These are phyloP conservation scores for Eurytoma californica DNA, from an alignment of 2,888 invertebrate genomes.

Conservation along the genomic window DNA sequence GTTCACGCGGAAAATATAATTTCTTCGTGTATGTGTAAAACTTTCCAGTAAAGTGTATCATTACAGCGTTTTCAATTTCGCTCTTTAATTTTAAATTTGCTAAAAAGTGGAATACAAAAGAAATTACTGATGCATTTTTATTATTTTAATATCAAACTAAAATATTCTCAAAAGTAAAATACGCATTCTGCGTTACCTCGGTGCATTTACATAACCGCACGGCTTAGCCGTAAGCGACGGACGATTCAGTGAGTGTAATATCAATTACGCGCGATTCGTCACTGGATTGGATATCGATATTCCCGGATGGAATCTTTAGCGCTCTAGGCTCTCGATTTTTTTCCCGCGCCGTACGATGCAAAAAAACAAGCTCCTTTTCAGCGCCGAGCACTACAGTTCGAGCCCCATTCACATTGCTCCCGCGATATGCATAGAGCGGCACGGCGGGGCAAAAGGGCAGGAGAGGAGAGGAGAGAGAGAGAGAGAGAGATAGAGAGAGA, in stretches of 20 bases:
- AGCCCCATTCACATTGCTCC: slow-evolving; percentile 13
- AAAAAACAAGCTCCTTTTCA: neutral
- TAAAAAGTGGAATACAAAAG: too few species aligned
- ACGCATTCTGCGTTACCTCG: too few species aligned
- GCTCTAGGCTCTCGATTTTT: neutral
- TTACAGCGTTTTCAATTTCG: too few species aligned
- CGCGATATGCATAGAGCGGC: neutral
- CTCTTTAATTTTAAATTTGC: too few species aligned
- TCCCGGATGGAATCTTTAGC: neutral
- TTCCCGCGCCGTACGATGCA: neutral
- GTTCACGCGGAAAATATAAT: too few species aligned
- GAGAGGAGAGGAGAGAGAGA: neutral
- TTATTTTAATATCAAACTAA: too few species aligned
- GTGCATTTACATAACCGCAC: too few species aligned
- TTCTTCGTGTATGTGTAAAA: too few species aligned
- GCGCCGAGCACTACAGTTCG: neutral
- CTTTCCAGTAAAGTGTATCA: too few species aligned
- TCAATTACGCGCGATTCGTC: neutral
- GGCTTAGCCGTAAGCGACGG: too few species aligned
- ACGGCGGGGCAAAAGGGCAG: neutral
- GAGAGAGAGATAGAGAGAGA: neutral
- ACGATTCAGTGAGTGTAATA: neutral
- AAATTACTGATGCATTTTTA: too few species aligned
- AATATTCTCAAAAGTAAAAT: too few species aligned
- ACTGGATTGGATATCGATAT: neutral